Conservation (phyloP, 1,140 invertebrate species). For the Tetragonula clypearis region DNA sequence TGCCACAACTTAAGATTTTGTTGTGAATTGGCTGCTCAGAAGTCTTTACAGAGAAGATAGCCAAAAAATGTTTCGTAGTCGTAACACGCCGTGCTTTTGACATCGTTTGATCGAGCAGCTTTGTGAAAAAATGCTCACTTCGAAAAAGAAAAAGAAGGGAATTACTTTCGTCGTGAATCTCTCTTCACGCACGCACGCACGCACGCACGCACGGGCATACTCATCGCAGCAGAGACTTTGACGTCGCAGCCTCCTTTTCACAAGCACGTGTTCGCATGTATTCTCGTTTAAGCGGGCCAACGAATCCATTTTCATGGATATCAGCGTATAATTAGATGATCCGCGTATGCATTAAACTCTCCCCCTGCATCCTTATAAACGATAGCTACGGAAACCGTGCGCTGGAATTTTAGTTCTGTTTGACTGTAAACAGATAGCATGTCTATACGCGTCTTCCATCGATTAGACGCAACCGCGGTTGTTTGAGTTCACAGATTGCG, state of each 20-base stretch:
- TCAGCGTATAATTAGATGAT: conserved; percentile 28
- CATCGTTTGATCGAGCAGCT: background rate
- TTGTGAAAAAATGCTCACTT: background rate
- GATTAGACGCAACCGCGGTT: conserved; percentile 62
- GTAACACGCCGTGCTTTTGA: background rate
- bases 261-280: too few relatives aligned
- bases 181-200: too few relatives aligned
- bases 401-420: conserved; percentile 65
- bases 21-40: too few relatives aligned
- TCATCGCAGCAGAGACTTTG: too few relatives aligned
- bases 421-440: conserved; percentile 60
- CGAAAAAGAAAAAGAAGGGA: background rate
- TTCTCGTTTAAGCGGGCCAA: background rate
- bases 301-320: conserved; percentile 7
- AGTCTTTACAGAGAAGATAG: too few relatives aligned
- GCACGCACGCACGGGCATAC: too few relatives aligned
- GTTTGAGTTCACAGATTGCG: conserved; percentile 70
- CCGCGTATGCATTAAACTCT: conserved; percentile 18
- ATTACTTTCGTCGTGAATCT: background rate
- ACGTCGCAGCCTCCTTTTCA: background rate
- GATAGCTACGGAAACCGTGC: conserved; percentile 16
- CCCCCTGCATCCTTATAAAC: background rate
- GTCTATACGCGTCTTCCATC: conserved; percentile 61
- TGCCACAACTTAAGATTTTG: too few relatives aligned
- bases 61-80: too few relatives aligned